Evolutionary conservation across 2,113 vertebrate species (phyloP).

Genomic region (Agapornis roseicollis): DNA sequence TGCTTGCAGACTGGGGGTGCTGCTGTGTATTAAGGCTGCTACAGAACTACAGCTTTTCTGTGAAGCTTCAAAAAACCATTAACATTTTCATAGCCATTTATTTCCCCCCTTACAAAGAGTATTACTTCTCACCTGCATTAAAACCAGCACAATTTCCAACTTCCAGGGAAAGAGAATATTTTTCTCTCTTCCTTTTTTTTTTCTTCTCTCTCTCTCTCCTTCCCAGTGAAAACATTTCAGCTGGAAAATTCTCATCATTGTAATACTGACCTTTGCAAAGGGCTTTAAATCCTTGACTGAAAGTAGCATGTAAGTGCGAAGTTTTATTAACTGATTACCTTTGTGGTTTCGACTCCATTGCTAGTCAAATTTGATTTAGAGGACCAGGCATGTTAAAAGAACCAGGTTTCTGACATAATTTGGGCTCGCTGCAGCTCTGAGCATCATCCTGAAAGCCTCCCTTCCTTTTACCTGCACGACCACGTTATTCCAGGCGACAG

Average conservation of each 20-base stretch:
- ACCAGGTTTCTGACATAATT: neutral
- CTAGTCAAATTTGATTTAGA: slow-evolving; percentile 54
- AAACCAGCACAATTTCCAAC: neutral
- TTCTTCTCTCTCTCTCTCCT: neutral
- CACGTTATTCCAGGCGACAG: neutral
- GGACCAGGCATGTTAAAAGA: neutral
- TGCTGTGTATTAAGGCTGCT: slow-evolving; percentile 27
- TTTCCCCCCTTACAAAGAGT: neutral
- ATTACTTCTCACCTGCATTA: neutral
- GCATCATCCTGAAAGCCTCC: neutral
- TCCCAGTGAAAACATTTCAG: slow-evolving; percentile 49
- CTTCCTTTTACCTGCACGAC: neutral
- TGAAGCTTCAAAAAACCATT: slow-evolving; percentile 54
- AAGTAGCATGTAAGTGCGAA: slow-evolving; percentile 27
- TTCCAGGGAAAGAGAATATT: neutral
- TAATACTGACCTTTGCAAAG: slow-evolving; percentile 56
- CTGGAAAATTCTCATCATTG: slow-evolving; percentile 62
- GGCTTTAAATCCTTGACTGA: slow-evolving; percentile 60
- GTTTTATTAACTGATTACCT: slow-evolving; percentile 69
- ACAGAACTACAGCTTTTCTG: neutral
- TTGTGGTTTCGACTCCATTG: neutral
- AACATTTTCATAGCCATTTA: slow-evolving; percentile 44
- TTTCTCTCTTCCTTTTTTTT: neutral
- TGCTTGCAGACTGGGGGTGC: slow-evolving; percentile 32
- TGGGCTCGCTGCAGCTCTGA: neutral